Conservation (phyloP, 2,888 invertebrate species). For the Zeuzera pyrina region DNA sequence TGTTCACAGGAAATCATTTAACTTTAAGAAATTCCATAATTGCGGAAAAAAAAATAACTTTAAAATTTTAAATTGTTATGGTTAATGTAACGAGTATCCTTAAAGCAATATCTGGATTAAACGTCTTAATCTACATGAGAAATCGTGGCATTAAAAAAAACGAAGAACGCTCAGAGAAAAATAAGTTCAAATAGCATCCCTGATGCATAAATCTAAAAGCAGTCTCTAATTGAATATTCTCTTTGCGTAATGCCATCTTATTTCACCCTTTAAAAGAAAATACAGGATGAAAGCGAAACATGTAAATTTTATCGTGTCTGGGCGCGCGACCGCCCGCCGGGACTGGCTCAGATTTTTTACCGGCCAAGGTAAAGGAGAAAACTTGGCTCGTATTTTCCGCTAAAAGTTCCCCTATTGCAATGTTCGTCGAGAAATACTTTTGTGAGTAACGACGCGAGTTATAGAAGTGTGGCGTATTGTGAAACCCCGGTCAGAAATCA, state of each 20-base stretch:
- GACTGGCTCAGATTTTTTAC: constrained; percentile 50
- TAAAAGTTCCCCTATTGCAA: constrained; percentile 58
- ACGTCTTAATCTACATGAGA: too few species aligned
- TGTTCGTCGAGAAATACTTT: constrained; percentile 58
- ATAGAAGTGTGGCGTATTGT: constrained; percentile 52
- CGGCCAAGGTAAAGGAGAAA: constrained; percentile 53
- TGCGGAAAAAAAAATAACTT: too few species aligned
- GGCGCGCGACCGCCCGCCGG: constrained; percentile 39
- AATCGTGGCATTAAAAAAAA: constrained; percentile 23
- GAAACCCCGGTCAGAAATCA: constrained; percentile 28
- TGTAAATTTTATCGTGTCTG: constrained; percentile 69
- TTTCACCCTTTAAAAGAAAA: constrained; percentile 70
- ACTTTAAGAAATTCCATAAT: too few species aligned
- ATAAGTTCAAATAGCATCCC: constrained; percentile 34
- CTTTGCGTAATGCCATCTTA: constrained; percentile 63
- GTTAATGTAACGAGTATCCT: not conserved
- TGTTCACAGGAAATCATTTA: too few species aligned
- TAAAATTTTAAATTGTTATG: not conserved
- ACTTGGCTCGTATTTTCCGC: constrained; percentile 65
- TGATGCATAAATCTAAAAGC: constrained; percentile 54
- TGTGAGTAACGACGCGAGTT: constrained; percentile 57
- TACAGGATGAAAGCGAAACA: constrained; percentile 63
- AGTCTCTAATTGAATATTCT: constrained; percentile 69
- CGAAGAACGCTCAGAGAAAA: constrained; percentile 26
- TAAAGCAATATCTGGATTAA: constrained; percentile 16